Percentiles rank a stretch among this genome's conserved stretches.
phyloP scores from a whole-genome alignment of 2,888 invertebrate genomes.

The Coecobrya sp. region DNA sequence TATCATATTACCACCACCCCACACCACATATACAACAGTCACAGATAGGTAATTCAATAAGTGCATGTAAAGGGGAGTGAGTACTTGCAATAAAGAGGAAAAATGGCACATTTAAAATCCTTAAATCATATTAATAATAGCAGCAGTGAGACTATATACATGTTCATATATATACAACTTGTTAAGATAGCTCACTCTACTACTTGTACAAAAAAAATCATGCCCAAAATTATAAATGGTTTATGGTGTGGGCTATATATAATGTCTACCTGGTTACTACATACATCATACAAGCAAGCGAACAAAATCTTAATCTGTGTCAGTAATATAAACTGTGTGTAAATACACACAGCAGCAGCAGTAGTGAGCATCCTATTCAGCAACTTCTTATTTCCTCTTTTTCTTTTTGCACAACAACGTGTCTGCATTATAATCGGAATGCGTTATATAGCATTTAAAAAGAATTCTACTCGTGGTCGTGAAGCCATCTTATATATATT shows the following conservation, averaged over 20 bases:
- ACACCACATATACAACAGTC: background rate
- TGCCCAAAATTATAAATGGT: slow-evolving; percentile 32
- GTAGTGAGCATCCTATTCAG: slow-evolving; percentile 45
- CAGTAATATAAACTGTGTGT: slow-evolving; percentile 32
- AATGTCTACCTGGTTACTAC: background rate
- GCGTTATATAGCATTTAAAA: slow-evolving; percentile 24
- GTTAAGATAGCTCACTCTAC: slow-evolving; percentile 1
- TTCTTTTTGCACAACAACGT: background rate
- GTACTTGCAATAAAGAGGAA: slow-evolving; percentile 26
- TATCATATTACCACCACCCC: slow-evolving; percentile 28
- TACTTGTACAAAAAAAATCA: slow-evolving; percentile 44
- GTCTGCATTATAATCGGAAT: slow-evolving; percentile 17
- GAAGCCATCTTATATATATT: slow-evolving; percentile 8
- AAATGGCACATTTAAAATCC: slow-evolving; percentile 49
- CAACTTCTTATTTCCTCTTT: slow-evolving; percentile 70
- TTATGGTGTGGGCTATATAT: slow-evolving; percentile 55
- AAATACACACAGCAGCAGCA: background rate
- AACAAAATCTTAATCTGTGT: slow-evolving; percentile 47
- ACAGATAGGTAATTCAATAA: slow-evolving; percentile 51
- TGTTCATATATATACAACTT: background rate
- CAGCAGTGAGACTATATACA: background rate
- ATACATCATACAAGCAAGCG: background rate
- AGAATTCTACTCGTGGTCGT: background rate
- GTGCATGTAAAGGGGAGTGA: background rate
- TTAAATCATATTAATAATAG: slow-evolving; percentile 31